A percentile compares a stretch with the other conserved stretches of the same genome.
Evolutionary conservation across 2,888 invertebrate genomes (phyloP).

Genomic region (Lampropteryx suffumata): DNA sequence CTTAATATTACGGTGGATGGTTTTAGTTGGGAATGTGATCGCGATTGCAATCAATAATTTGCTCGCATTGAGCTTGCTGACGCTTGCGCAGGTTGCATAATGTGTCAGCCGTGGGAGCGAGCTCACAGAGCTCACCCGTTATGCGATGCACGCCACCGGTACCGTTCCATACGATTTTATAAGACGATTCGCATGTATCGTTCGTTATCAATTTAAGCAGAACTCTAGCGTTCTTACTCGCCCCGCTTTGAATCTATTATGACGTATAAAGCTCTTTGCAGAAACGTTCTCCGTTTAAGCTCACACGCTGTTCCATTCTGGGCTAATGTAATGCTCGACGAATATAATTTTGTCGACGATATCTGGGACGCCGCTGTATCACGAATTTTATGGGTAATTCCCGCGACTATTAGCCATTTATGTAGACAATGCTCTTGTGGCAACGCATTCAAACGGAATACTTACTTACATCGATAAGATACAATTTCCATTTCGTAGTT

Average conservation of each 20-base stretch:
- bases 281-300: slow-evolving; percentile 57
- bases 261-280: slow-evolving; percentile 52
- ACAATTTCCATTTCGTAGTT: slow-evolving; percentile 5
- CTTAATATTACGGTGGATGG: slow-evolving; percentile 52
- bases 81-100: slow-evolving; percentile 68
- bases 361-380: slow-evolving; percentile 52
- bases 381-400: slow-evolving; percentile 47
- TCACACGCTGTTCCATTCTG: slow-evolving; percentile 56
- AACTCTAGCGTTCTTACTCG: slow-evolving; percentile 57
- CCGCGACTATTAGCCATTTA: slow-evolving; percentile 26
- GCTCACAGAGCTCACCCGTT: slow-evolving; percentile 63
- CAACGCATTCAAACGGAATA: slow-evolving; percentile 16
- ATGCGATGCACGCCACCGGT: slow-evolving; percentile 78
- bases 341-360: slow-evolving; percentile 55
- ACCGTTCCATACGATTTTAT: slow-evolving; percentile 81
- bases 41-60: slow-evolving; percentile 54
- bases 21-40: slow-evolving; percentile 61
- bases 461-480: slow-evolving; percentile 8
- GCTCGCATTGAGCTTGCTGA: slow-evolving; percentile 22
- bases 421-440: slow-evolving; percentile 28
- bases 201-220: slow-evolving; percentile 73
- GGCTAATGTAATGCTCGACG: slow-evolving; percentile 52
- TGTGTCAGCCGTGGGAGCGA: slow-evolving; percentile 76
- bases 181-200: slow-evolving; percentile 77
- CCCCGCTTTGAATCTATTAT: slow-evolving; percentile 67